Evolutionary conservation across 2,888 invertebrate genomes (phyloP).

Genomic region (Drosophila limbata): DNA sequence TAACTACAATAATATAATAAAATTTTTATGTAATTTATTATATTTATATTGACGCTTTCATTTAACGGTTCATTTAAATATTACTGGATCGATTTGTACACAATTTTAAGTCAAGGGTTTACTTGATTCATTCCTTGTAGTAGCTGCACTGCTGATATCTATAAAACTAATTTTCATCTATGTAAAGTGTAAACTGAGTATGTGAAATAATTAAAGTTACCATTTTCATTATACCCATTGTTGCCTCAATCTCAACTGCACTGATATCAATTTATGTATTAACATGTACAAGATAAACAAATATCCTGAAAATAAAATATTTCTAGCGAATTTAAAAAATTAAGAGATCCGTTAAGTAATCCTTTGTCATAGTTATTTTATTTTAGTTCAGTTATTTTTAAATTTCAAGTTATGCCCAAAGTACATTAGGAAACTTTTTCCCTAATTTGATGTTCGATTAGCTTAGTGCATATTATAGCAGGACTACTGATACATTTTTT

Average conservation of each 20-base stretch:
- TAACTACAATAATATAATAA: conserved; percentile 69
- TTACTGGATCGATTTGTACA: conserved; percentile 73
- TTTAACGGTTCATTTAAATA: conserved; percentile 67
- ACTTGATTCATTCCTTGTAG: conserved; percentile 83
- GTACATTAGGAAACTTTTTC: too few species aligned
- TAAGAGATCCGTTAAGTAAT: neutral
- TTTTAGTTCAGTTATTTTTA: neutral
- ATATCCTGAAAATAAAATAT: conserved; percentile 22
- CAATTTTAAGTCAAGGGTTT: conserved; percentile 78
- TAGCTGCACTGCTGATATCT: conserved; percentile 81
- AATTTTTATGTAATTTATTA: conserved; percentile 84
- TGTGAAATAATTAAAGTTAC: conserved; percentile 79
- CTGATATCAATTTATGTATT: conserved; percentile 41
- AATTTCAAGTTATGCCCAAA: too few species aligned
- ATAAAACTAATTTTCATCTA: conserved; percentile 77
- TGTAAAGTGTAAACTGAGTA: conserved; percentile 79
- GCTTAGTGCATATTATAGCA: too few species aligned
- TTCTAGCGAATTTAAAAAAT: conserved; percentile 23
- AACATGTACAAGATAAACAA: conserved; percentile 18
- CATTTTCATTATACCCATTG: conserved; percentile 73
- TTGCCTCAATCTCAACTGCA: conserved; percentile 56
- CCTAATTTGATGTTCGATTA: neutral
- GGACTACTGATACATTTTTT: too few species aligned
- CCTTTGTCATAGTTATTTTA: neutral
- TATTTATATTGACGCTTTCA: conserved; percentile 77